phyloP scores from a whole-genome alignment of 1,140 invertebrate genomes.

The Drosophila lowei region DNA sequence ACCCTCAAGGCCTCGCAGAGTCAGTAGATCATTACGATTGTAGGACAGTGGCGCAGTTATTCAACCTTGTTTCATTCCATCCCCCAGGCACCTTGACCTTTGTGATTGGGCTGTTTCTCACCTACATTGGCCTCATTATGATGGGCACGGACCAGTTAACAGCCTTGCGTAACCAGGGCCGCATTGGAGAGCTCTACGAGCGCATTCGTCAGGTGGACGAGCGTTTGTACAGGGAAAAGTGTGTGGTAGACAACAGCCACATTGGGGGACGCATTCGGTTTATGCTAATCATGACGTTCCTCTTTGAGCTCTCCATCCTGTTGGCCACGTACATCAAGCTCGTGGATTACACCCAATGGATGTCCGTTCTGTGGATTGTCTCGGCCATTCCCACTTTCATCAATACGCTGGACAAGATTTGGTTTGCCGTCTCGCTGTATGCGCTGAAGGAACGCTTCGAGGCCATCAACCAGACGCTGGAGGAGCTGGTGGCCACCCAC shows the following conservation, averaged over 20 bases:
- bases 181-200: slow-evolving; percentile 70
- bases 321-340: slow-evolving; percentile 61
- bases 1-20: slow-evolving; percentile 71
- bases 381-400: slow-evolving; percentile 73
- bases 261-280: slow-evolving; percentile 58
- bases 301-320: slow-evolving; percentile 73
- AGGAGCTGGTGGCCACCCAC: slow-evolving; percentile 64
- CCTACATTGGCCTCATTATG: slow-evolving; percentile 81
- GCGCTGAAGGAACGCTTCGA: slow-evolving; percentile 74
- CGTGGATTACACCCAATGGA: slow-evolving; percentile 68
- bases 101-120: slow-evolving; percentile 80
- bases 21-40: slow-evolving; percentile 37
- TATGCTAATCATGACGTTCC: slow-evolving; percentile 66
- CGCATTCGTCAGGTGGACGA: slow-evolving; percentile 75
- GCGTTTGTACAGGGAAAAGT: slow-evolving; percentile 62
- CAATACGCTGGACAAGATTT: slow-evolving; percentile 80
- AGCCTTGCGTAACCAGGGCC: slow-evolving; percentile 67
- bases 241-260: slow-evolving; percentile 61
- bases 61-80: slow-evolving; percentile 3
- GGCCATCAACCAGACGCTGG: slow-evolving; percentile 70
- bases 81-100: slow-evolving; percentile 76
- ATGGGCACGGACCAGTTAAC: slow-evolving; percentile 77
- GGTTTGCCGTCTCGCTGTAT: slow-evolving; percentile 75
- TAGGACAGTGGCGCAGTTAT: background rate
- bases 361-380: slow-evolving; percentile 68